A percentile compares a stretch with the other conserved stretches of the same genome.
phyloP scores from a whole-genome alignment of 2,888 invertebrate species.

The Drosophila rubida region DNA sequence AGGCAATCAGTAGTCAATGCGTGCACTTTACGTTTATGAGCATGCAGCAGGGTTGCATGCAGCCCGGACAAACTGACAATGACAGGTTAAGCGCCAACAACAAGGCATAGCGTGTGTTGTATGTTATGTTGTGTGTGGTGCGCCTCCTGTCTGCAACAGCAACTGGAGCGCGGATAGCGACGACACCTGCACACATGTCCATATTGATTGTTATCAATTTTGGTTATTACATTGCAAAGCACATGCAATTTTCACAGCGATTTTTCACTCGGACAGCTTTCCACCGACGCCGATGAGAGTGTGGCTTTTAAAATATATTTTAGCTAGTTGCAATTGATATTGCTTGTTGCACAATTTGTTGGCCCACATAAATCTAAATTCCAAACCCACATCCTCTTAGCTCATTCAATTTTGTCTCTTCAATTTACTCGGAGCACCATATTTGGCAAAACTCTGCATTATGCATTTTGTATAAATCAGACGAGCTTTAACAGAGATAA shows the following conservation, averaged over 20 bases:
- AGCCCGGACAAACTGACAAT: slow-evolving; percentile 68
- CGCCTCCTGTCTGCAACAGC: slow-evolving; percentile 35
- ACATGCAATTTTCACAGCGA: slow-evolving; percentile 70
- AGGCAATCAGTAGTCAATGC: slow-evolving; percentile 79
- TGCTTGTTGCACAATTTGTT: slow-evolving; percentile 10
- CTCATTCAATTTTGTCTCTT: background rate
- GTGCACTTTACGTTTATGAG: slow-evolving; percentile 75
- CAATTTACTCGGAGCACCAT: background rate
- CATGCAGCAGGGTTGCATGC: background rate
- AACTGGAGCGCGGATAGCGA: slow-evolving; percentile 21
- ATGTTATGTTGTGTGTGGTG: slow-evolving; percentile 43
- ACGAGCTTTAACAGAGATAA: slow-evolving; percentile 1
- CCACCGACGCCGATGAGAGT: background rate
- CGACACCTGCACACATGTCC: slow-evolving; percentile 63
- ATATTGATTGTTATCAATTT: slow-evolving; percentile 80
- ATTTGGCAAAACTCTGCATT: background rate
- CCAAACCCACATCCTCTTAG: background rate
- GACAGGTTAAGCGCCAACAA: slow-evolving; percentile 76
- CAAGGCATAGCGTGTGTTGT: slow-evolving; percentile 1
- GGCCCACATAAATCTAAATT: background rate
- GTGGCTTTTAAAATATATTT: slow-evolving; percentile 16
- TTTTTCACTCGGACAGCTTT: slow-evolving; percentile 65
- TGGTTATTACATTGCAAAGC: slow-evolving; percentile 76
- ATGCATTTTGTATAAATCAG: background rate
- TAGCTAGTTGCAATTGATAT: slow-evolving; percentile 15